phyloP scores from a whole-genome alignment of 2,888 invertebrate species.

The Bellardia bayeri region DNA sequence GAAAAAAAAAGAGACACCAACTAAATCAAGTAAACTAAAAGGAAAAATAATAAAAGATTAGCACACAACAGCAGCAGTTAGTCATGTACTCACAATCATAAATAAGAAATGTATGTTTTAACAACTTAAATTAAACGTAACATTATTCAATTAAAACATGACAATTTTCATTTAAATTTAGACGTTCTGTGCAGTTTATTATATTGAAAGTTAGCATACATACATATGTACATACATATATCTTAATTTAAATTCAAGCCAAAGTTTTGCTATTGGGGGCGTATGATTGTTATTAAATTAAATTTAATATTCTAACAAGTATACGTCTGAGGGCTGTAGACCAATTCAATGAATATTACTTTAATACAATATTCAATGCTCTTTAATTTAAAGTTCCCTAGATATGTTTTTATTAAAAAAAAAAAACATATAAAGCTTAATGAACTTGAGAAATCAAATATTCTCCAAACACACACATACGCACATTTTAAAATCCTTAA shows the following conservation, averaged over 20 bases:
- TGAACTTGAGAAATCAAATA: neutral
- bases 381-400: neutral
- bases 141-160: constrained; percentile 45
- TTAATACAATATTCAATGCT: no score
- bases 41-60: constrained; percentile 33
- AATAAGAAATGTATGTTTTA: constrained; percentile 38
- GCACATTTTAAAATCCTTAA: neutral
- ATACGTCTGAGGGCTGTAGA: no score
- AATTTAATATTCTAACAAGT: no score
- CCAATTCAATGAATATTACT: no score
- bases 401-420: neutral
- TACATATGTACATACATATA: no score
- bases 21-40: constrained; percentile 34
- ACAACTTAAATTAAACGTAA: constrained; percentile 58
- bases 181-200: constrained; percentile 2
- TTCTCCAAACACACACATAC: neutral
- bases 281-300: no score
- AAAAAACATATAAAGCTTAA: neutral
- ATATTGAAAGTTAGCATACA: no score
- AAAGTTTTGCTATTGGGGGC: no score
- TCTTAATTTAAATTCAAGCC: no score
- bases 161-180: constrained; percentile 60
- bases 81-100: neutral
- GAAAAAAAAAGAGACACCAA: constrained; percentile 32
- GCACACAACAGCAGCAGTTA: neutral